Evolutionary conservation across 1,140 invertebrate species (phyloP).

Genomic region (Phthorimaea operculella): DNA sequence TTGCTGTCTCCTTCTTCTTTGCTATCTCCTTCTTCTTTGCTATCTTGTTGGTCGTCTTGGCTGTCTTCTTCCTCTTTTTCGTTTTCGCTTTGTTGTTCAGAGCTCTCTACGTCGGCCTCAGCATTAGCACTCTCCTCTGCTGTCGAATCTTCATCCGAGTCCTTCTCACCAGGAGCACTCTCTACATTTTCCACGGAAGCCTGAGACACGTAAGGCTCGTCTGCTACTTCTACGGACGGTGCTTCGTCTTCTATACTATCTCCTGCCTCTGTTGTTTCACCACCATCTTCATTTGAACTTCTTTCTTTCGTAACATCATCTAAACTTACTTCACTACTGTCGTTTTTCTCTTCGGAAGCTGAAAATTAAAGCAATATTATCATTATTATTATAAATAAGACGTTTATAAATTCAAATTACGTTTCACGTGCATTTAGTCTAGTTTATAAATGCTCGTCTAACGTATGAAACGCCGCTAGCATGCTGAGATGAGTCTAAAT

Average conservation of each 20-base stretch:
- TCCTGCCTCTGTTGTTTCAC: slow-evolving; percentile 31
- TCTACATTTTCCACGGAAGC: slow-evolving; percentile 49
- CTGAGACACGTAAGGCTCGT: slow-evolving; percentile 62
- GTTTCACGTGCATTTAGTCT: neutral
- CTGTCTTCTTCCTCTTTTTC: slow-evolving; percentile 52
- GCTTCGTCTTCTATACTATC: slow-evolving; percentile 43
- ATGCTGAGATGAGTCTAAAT: neutral
- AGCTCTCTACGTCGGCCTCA: slow-evolving; percentile 27
- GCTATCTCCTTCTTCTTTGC: slow-evolving; percentile 27
- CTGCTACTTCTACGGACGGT: slow-evolving; percentile 59
- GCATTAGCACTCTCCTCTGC: slow-evolving; percentile 17
- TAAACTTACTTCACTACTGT: slow-evolving; percentile 60
- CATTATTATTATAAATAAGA: neutral
- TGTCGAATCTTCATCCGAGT: slow-evolving; percentile 54
- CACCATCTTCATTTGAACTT: slow-evolving; percentile 43
- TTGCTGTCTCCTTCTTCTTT: slow-evolving; percentile 19
- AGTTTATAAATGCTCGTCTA: too few relatives aligned
- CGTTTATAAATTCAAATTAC: neutral
- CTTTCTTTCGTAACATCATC: slow-evolving; percentile 60
- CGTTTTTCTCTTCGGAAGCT: slow-evolving; percentile 59
- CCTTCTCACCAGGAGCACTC: slow-evolving; percentile 33
- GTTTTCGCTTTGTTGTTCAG: slow-evolving; percentile 28
- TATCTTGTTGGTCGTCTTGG: slow-evolving; percentile 46
- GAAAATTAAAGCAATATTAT: slow-evolving; percentile 22
- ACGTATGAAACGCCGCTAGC: neutral